These are phyloP conservation scores for Ambastaia sidthimunki DNA, from an alignment of 2,797 vertebrate genomes.

Conservation along the genomic window DNA sequence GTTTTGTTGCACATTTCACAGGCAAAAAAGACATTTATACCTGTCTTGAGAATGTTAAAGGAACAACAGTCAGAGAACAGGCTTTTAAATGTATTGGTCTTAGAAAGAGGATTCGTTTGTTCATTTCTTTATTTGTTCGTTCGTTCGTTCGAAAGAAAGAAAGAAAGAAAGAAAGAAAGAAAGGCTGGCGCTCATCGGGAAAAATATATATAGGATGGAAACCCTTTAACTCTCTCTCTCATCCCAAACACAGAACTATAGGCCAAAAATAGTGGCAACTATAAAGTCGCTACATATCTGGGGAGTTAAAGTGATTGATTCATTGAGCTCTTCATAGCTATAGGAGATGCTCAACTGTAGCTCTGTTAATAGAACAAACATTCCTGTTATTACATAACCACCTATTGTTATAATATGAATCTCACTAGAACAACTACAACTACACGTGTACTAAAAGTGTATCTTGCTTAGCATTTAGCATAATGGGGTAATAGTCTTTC, in stretches of 20 bases:
- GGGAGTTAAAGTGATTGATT: slow-evolving; percentile 25
- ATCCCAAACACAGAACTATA: background rate
- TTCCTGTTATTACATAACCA: slow-evolving; percentile 34
- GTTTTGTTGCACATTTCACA: too few relatives aligned
- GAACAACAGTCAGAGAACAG: too few relatives aligned
- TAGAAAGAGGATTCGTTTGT: too few relatives aligned
- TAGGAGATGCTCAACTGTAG: background rate
- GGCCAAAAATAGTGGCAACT: slow-evolving; percentile 22
- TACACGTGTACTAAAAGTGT: background rate
- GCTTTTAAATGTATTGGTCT: too few relatives aligned
- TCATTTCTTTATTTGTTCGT: too few relatives aligned
- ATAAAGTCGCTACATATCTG: slow-evolving; percentile 18
- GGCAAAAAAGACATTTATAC: too few relatives aligned
- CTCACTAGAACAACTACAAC: background rate
- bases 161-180: too few relatives aligned
- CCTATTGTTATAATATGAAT: slow-evolving; percentile 31
- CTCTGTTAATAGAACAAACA: slow-evolving; percentile 7
- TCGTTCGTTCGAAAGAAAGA: too few relatives aligned
- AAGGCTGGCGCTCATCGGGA: too few relatives aligned
- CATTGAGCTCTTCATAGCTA: background rate
- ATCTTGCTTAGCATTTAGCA: background rate
- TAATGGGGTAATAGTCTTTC: background rate
- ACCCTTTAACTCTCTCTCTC: background rate
- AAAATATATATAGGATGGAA: too few relatives aligned
- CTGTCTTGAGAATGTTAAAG: too few relatives aligned